Base-by-base conservation (phyloP, 1,140 invertebrate genomes). In the Vanessa tameamea region DNA sequence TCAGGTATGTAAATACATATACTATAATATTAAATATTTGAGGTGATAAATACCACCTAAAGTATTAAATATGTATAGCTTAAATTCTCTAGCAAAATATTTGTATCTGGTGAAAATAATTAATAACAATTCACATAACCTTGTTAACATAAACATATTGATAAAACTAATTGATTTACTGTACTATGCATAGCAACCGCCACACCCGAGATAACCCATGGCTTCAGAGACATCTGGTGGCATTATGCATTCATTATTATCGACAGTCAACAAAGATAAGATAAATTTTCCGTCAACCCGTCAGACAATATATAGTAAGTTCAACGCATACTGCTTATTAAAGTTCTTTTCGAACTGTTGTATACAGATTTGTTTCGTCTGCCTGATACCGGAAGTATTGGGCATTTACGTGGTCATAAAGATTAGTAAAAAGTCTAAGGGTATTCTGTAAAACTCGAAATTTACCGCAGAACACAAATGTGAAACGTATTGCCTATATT, bases 211-310 rank as follows among this genome's bases (percentile, higher is more conserved):
- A 87, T 87, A 88, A 87, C 86, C 85, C 79, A 50, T 72, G 67
- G 53, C 69, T 76, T 64, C 68, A 65, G 65, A 66, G 79, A 78
- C 81, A 86, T 81, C 79, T 81, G 77, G 79, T 81, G 83, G 81
- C 78, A 81, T 72, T 53, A 77, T 77, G 75, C 70, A 72, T 68
- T 76, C 75, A 78, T 59, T 70, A 68, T 83, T 79, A 85, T 82
- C 82, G 78, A 68, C 61, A 76, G 80, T 83, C 79, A 85, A 88
- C 79, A 76, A 9, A 75, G 88, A 90, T 90, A 87, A 90, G 87
- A 88, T 88, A 87, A 86, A 88, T 84, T 88, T 85, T 90, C 84
- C 85, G 81, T 82, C 53, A 82, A 64, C 57, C 78, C 77, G 78
- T 53, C 69, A 47, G 47, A 55, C 55, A 47, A 69, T 55, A 69